Percentiles rank a stretch among this genome's conserved stretches.
phyloP scores from a whole-genome alignment of 2,888 invertebrate species.

The Lasioglossum oenotherae region DNA sequence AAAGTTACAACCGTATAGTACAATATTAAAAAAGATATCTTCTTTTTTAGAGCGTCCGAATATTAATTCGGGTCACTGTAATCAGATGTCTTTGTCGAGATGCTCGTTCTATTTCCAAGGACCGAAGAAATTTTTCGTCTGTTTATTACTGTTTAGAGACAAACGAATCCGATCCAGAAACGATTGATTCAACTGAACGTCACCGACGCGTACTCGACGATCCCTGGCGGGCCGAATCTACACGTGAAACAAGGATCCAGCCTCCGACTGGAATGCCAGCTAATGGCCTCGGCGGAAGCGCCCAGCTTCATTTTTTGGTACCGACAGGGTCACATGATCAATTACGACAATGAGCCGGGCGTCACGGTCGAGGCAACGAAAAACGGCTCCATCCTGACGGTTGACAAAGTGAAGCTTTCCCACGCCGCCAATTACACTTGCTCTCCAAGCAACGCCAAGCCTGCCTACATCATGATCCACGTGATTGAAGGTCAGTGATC shows the following conservation, averaged over 20 bases:
- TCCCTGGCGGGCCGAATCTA: constrained; percentile 89
- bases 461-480: constrained; percentile 75
- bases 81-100: too few species aligned
- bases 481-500: constrained; percentile 74
- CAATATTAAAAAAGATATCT: too few species aligned
- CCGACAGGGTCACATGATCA: constrained; percentile 93
- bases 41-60: too few species aligned
- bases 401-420: constrained; percentile 76
- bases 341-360: constrained; percentile 89
- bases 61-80: too few species aligned
- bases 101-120: background rate
- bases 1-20: too few species aligned
- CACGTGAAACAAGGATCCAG: constrained; percentile 90
- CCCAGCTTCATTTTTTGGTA: constrained; percentile 93
- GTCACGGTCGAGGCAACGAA: constrained; percentile 85
- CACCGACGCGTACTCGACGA: constrained; percentile 89
- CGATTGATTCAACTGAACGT: constrained; percentile 73
- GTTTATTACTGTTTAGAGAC: constrained; percentile 53
- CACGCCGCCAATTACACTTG: constrained; percentile 84
- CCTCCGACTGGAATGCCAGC: constrained; percentile 89
- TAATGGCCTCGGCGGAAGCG: constrained; percentile 88
- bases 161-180: constrained; percentile 72
- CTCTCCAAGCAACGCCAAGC: constrained; percentile 74
- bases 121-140: background rate
- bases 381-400: constrained; percentile 77